These are phyloP conservation scores for Mobula hypostoma DNA, from an alignment of 2,113 vertebrate genomes.

Conservation along the genomic window DNA sequence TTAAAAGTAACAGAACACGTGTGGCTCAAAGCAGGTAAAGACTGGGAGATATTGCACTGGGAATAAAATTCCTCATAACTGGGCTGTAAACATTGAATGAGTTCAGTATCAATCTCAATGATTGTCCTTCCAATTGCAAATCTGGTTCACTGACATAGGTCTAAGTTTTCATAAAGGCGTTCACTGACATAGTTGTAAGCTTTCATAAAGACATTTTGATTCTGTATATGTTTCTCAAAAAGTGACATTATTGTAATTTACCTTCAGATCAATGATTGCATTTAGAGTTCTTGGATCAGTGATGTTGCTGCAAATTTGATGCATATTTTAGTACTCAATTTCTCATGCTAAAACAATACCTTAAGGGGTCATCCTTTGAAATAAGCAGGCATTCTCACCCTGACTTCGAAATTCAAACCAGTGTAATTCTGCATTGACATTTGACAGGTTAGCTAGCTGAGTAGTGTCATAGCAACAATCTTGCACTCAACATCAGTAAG, in stretches of 20 bases:
- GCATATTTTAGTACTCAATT: neutral
- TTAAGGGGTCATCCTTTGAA: neutral
- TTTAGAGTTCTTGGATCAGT: neutral
- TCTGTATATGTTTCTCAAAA: neutral
- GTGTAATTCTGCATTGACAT: neutral
- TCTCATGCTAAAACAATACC: neutral
- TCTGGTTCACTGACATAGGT: neutral
- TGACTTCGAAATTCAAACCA: neutral
- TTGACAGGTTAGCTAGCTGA: neutral
- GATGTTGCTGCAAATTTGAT: neutral
- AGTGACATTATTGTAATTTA: neutral
- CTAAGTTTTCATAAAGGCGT: neutral
- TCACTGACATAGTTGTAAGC: neutral
- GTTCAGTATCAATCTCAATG: neutral
- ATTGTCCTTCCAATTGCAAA: neutral
- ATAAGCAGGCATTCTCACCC: neutral
- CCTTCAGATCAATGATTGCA: neutral
- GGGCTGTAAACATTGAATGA: neutral
- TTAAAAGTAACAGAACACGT: neutral
- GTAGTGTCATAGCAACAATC: too few relatives aligned
- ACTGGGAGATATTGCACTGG: neutral
- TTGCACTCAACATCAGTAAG: too few relatives aligned
- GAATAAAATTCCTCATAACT: neutral
- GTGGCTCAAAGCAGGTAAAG: neutral
- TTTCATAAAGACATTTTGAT: neutral